Evolutionary conservation across 2,888 invertebrate genomes (phyloP), one percentile per base, ranked within the genome.

Genomic region (Tenthredo distinguenda): DNA sequence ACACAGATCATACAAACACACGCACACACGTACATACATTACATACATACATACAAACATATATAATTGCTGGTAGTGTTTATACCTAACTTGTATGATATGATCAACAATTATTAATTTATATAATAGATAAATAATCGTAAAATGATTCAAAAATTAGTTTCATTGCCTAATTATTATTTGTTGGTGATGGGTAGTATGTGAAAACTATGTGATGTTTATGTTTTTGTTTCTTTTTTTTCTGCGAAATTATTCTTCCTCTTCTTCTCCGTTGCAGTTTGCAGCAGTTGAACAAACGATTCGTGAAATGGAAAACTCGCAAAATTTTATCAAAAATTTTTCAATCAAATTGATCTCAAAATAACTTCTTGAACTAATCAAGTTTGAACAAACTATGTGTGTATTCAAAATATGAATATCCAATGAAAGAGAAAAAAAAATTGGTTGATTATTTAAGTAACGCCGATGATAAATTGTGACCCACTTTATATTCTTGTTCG

Each of bases 11-110:
- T 12, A 7, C 85, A 87, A 84, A 74, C 37, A 58, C 37, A 85
- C 77, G 85, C 87, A 84, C 76, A 72, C 86, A 86, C 74, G 86
- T 86, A 47, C 47, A 15, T 12, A 47, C 3, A 47, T 15, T 21
- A 58, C 21, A n/a, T 47, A 15, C 21, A n/a, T 47, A 15, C 47
- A 47, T 47, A 47, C 47, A 12, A 47, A 47, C 0, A 47, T 47
- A 62, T 86, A 85, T 85, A 79, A 76, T 82, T 84, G 71, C 85
- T 84, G 76, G 12, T 50, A 47, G 34, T 34, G 40, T 72, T 43
- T 50, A 21, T 37, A 12, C 83, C 10, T 87, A 90, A 88, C 90
- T 90, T 88, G 87, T 89, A 91, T 89, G 90, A 89, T 88, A 82
- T 89, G 90, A 91, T 87, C 81, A 55, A 55, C 7, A n/a, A 55